A percentile compares a stretch with the other conserved stretches of the same genome.
Conservation (phyloP, 2,113 vertebrate species). For the Oryzias woworae region DNA sequence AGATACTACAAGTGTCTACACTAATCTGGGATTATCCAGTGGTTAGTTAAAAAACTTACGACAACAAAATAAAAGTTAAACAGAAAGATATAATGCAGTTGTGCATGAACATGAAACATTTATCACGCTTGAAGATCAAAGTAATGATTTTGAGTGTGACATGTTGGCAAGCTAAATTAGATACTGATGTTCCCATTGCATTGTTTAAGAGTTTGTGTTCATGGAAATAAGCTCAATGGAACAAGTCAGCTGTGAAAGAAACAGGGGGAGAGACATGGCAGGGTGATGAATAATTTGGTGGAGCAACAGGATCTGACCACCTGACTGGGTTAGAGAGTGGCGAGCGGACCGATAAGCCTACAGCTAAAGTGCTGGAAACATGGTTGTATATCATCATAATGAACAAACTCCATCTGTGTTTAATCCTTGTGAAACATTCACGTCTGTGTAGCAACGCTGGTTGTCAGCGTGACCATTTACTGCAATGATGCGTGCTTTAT, state of each 20-base stretch:
- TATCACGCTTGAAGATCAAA: slow-evolving; percentile 45
- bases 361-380: too few species aligned
- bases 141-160: slow-evolving; percentile 28
- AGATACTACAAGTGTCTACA: neutral
- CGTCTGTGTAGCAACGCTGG: neutral
- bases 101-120: slow-evolving; percentile 47
- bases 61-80: slow-evolving; percentile 23
- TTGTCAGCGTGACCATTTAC: slow-evolving; percentile 5
- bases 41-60: slow-evolving; percentile 15
- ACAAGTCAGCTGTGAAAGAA: slow-evolving; percentile 69
- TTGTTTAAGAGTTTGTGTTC: slow-evolving; percentile 64
- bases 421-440: slow-evolving; percentile 8
- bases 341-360: neutral
- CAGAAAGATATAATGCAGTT: slow-evolving; percentile 2
- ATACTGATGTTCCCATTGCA: slow-evolving; percentile 55
- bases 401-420: slow-evolving; percentile 4
- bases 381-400: too few species aligned
- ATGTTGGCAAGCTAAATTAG: slow-evolving; percentile 48
- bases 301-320: slow-evolving; percentile 68
- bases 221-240: slow-evolving; percentile 72
- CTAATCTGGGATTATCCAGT: slow-evolving; percentile 2
- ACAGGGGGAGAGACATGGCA: slow-evolving; percentile 72
- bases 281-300: slow-evolving; percentile 72
- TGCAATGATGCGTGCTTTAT: slow-evolving; percentile 41
- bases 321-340: slow-evolving; percentile 43